A percentile compares a stretch with the other conserved stretches of the same genome.
These are phyloP conservation scores for Copidosoma aretas DNA, from an alignment of 2,888 invertebrate species.

Conservation along the genomic window DNA sequence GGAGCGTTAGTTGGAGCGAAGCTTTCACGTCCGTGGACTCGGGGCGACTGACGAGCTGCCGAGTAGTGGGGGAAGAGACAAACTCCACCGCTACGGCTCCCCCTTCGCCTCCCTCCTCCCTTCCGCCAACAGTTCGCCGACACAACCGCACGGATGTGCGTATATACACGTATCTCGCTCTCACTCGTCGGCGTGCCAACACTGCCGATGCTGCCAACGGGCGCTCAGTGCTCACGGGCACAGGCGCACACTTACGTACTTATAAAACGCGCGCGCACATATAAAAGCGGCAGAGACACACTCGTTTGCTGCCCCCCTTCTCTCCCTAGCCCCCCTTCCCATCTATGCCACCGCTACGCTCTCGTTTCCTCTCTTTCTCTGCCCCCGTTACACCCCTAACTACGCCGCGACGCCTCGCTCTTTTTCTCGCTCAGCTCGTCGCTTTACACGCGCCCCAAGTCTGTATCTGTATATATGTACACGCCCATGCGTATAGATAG, in stretches of 20 bases:
- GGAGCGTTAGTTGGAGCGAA: slow-evolving; percentile 29
- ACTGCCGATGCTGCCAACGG: not conserved
- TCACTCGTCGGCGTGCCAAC: not conserved
- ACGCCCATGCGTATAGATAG: not conserved
- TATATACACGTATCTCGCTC: not conserved
- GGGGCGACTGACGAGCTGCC: slow-evolving; percentile 56
- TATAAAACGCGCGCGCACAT: not conserved
- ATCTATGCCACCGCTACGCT: slow-evolving; percentile 29
- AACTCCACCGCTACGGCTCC: slow-evolving; percentile 40
- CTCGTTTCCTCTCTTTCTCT: slow-evolving; percentile 19
- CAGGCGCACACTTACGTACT: not conserved
- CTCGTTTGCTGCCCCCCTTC: slow-evolving; percentile 7
- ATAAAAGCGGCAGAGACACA: not conserved
- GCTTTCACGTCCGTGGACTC: slow-evolving; percentile 51
- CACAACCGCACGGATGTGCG: not conserved
- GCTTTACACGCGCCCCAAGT: slow-evolving; percentile 5
- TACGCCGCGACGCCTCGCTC: slow-evolving; percentile 29
- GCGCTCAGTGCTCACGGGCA: not conserved
- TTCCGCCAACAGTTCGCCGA: not conserved
- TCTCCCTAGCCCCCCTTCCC: slow-evolving; percentile 42
- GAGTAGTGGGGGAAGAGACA: slow-evolving; percentile 45
- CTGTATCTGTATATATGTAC: not conserved
- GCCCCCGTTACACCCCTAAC: slow-evolving; percentile 40
- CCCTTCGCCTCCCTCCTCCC: slow-evolving; percentile 21
- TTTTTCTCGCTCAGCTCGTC: slow-evolving; percentile 11